Evolutionary conservation across 2,113 vertebrate species (phyloP), one percentile per base, ranked within the genome.

Genomic region (Elephantulus edwardii): DNA sequence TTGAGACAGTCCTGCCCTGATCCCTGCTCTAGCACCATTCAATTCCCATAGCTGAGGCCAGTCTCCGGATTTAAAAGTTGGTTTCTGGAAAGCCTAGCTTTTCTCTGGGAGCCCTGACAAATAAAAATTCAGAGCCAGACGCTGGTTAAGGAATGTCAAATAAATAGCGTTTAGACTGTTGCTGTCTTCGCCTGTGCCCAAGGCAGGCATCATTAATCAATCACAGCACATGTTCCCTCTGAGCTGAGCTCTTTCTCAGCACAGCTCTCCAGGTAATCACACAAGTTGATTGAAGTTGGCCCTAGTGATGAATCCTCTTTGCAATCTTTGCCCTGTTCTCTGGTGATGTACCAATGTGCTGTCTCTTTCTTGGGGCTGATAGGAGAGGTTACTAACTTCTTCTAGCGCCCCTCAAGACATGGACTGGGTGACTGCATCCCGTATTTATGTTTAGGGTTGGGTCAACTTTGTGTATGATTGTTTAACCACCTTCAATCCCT

Each of bases 201-300:
- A 72, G 48, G 89, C 86, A 89, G 92, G 70, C 95, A 91, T 93
- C 71, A 74, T 6, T 54, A 88, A 89, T 95, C 72, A 8, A 66
- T 56, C 56, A 14, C 26, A 19, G 78, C 40, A 30, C 35, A 3
- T 0, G 16, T 17, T 33, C 48, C 80, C 42, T 70, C 66, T 42
- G 44, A 76, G 71, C 72, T 58, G 33, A 12, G 64, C 75, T 86
- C 60, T 81, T 86, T 62, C 66, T 28, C 28, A 62, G 42, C 14
- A 35, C 7, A 16, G 54, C 7, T 50, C 33, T 76, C 33, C 14
- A 6, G 75, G 80, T n/a, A 64, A 56, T 83, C 33, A 33, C 48
- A 82, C 30, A 60, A 11, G 40, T 0, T 0, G 35, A 86, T 1
- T 11, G 48, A 75, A 85, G 48, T 19, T 24, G 44, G 46, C 62